Evolutionary conservation across 2,888 invertebrate species (phyloP).

Genomic region (Lycophotia porphyrea): DNA sequence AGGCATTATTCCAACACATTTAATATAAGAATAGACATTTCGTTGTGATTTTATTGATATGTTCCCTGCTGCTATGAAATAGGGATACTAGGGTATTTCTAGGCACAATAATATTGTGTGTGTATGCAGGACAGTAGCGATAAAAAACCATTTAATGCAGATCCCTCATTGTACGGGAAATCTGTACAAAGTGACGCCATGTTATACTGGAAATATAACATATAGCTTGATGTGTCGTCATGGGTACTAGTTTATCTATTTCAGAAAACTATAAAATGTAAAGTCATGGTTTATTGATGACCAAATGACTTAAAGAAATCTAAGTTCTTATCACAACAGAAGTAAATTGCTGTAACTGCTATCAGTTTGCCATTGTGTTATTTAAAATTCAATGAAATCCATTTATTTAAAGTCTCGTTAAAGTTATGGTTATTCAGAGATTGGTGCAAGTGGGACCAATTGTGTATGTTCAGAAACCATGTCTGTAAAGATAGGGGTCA

Average conservation of each 20-base stretch:
- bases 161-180: background rate
- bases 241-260: background rate
- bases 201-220: background rate
- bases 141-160: background rate
- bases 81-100: background rate
- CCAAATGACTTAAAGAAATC: background rate
- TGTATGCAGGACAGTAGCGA: too few species aligned
- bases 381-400: background rate
- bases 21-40: background rate
- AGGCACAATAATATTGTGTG: background rate
- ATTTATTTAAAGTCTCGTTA: background rate
- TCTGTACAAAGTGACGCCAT: background rate
- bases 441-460: background rate
- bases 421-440: conserved; percentile 14
- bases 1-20: too few species aligned
- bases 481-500: background rate
- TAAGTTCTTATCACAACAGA: background rate
- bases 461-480: conserved; percentile 13
- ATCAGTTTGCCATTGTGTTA: conserved; percentile 24
- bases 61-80: background rate
- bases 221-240: background rate
- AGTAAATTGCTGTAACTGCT: conserved; percentile 20
- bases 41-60: background rate
- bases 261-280: background rate
- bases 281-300: conserved; percentile 10